Conservation (phyloP, 2,113 vertebrate genomes). For the Sinocyclocheilus grahami region DNA sequence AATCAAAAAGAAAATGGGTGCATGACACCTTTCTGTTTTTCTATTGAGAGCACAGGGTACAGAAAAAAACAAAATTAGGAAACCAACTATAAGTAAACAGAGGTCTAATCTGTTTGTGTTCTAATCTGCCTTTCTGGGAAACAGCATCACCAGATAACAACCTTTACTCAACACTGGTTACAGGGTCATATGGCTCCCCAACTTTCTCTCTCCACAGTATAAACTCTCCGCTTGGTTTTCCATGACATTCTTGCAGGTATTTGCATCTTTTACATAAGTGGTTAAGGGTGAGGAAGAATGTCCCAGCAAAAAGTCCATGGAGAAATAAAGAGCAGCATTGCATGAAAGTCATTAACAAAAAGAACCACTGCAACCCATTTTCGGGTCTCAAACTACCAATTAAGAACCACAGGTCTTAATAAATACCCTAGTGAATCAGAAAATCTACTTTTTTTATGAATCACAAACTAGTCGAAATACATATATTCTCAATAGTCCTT, state of each 20-base stretch:
- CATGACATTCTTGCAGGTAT: background rate
- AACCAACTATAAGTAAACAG: constrained; percentile 33
- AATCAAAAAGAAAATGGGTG: background rate
- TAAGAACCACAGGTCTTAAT: background rate
- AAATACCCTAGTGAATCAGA: background rate
- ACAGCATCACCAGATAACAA: constrained; percentile 11
- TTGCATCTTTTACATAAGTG: background rate
- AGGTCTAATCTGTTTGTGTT: constrained; percentile 35
- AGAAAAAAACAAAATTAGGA: background rate
- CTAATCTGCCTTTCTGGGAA: constrained; percentile 22
- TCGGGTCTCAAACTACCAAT: background rate
- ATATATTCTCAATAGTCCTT: background rate
- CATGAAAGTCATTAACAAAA: background rate
- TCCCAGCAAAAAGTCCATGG: background rate
- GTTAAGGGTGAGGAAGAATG: background rate
- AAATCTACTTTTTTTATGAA: background rate
- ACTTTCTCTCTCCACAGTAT: background rate
- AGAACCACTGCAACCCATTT: background rate
- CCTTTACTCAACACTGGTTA: background rate
- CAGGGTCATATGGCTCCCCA: background rate
- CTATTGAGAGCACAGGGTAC: background rate
- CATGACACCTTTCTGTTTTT: background rate
- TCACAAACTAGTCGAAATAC: background rate
- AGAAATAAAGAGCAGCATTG: background rate
- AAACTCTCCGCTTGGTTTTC: background rate